phyloP scores from a whole-genome alignment of 2,797 vertebrate species.

The Rhabdomys pumilio region DNA sequence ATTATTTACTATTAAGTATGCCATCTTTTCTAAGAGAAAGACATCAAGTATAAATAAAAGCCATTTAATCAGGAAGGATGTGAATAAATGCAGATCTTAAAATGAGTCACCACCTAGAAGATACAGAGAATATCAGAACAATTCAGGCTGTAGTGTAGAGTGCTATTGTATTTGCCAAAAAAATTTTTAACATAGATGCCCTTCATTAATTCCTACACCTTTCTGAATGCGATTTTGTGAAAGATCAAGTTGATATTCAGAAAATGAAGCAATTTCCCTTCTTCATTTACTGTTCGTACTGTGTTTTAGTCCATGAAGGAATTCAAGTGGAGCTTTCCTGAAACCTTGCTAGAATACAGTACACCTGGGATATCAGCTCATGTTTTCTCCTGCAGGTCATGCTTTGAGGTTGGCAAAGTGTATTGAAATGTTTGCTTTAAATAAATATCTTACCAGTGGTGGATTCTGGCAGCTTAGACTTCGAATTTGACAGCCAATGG shows the following conservation, averaged over 20 bases:
- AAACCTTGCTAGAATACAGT: background rate
- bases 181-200: background rate
- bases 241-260: background rate
- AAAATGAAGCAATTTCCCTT: background rate
- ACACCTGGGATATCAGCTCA: background rate
- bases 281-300: background rate
- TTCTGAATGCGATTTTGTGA: background rate
- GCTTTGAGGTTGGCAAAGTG: background rate
- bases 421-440: background rate
- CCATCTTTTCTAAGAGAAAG: background rate
- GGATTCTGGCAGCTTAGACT: background rate
- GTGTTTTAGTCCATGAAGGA: constrained; percentile 1
- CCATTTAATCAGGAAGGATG: background rate
- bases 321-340: constrained; percentile 19
- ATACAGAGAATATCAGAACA: background rate
- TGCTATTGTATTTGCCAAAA: background rate
- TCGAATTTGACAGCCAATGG: background rate
- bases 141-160: background rate
- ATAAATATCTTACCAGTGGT: background rate
- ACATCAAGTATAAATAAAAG: background rate
- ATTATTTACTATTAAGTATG: background rate
- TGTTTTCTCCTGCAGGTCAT: background rate
- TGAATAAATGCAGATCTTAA: background rate
- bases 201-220: constrained; percentile 21
- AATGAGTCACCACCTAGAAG: background rate